A percentile compares a stretch with the other conserved stretches of the same genome.
phyloP scores from a whole-genome alignment of 2,113 vertebrate species.

The Semnornis frantzii region DNA sequence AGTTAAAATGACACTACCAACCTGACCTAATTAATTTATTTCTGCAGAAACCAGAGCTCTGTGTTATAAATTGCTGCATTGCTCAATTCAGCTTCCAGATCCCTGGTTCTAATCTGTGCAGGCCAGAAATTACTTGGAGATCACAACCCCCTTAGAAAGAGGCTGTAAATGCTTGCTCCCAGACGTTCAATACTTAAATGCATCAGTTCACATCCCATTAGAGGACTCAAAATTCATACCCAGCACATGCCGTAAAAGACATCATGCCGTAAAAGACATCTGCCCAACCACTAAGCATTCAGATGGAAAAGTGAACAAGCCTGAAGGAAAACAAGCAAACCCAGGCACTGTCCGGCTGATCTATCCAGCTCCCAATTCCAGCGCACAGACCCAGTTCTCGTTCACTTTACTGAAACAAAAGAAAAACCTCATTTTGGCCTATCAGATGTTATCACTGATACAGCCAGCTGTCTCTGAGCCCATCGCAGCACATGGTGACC shows the following conservation, averaged over 20 bases:
- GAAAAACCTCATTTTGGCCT: neutral
- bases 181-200: neutral
- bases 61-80: neutral
- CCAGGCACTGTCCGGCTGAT: neutral
- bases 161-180: neutral
- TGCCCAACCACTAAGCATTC: neutral
- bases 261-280: neutral
- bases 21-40: slow-evolving; percentile 7
- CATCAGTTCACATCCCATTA: neutral
- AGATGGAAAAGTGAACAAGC: neutral
- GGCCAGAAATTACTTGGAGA: neutral
- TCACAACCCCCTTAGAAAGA: neutral
- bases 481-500: neutral
- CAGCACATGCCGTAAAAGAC: neutral
- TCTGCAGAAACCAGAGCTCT: slow-evolving; percentile 12
- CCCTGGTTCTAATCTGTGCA: neutral
- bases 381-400: neutral
- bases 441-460: neutral
- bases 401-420: neutral
- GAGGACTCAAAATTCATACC: neutral
- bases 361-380: rapidly evolving
- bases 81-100: slow-evolving; percentile 7
- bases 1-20: neutral
- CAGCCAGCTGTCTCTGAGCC: neutral
- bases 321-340: neutral